These are phyloP conservation scores for Hypercompe scribonia DNA, from an alignment of 2,888 invertebrate species.

Conservation along the genomic window DNA sequence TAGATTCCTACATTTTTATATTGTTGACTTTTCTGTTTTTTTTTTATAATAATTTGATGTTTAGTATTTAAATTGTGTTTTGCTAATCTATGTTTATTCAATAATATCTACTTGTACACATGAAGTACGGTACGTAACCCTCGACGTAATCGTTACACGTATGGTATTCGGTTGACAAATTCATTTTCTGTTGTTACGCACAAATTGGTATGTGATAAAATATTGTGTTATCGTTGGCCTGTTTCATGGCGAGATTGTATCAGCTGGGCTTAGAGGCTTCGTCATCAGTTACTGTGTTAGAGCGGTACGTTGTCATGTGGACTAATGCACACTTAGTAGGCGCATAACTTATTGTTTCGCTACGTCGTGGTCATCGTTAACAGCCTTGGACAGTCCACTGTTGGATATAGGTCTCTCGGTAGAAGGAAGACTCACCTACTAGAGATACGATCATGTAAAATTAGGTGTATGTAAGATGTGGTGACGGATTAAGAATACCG, in stretches of 20 bases:
- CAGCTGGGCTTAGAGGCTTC: constrained; percentile 5
- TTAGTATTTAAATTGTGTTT: not conserved
- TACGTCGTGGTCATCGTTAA: not conserved
- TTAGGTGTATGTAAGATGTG: too few relatives aligned
- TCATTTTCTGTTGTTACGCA: not conserved
- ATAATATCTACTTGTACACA: not conserved
- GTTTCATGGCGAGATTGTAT: constrained; percentile 11
- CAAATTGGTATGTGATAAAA: constrained; percentile 8
- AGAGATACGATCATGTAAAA: too few relatives aligned
- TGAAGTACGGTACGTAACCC: not conserved
- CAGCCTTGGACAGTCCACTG: too few relatives aligned
- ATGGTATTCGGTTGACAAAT: not conserved
- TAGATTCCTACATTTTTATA: too few relatives aligned
- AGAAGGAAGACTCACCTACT: too few relatives aligned
- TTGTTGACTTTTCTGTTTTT: too few relatives aligned
- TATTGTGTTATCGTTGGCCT: constrained; percentile 9
- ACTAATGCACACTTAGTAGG: not conserved
- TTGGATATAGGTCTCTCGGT: too few relatives aligned
- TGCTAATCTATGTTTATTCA: not conserved
- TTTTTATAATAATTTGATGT: too few relatives aligned
- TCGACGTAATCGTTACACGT: not conserved
- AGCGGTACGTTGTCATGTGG: not conserved
- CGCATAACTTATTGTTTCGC: not conserved
- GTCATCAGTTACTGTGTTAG: not conserved
- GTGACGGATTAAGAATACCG: too few relatives aligned